Evolutionary conservation across 1,140 invertebrate species (phyloP).

Genomic region (Zaprionus camerounensis): DNA sequence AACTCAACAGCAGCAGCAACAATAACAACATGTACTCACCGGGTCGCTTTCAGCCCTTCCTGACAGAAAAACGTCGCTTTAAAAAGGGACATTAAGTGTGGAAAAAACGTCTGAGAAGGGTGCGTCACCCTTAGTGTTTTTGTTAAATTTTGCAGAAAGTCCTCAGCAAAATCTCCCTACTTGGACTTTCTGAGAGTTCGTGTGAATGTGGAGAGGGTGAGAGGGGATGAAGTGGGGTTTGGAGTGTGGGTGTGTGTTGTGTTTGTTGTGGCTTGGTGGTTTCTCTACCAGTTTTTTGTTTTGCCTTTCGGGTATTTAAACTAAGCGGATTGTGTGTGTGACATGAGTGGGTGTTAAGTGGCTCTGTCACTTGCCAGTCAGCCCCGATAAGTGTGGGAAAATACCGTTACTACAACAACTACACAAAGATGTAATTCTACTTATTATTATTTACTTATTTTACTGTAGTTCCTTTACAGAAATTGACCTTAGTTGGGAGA

Average conservation of each 20-base stretch:
- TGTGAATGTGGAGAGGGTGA: conserved; percentile 19
- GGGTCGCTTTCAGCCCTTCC: conserved; percentile 39
- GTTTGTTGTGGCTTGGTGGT: conserved; percentile 59
- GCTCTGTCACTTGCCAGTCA: conserved; percentile 74
- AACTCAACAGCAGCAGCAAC: conserved; percentile 21
- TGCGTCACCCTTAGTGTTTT: conserved; percentile 74
- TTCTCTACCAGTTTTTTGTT: conserved; percentile 64
- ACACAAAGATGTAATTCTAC: neutral
- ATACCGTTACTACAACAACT: conserved; percentile 30
- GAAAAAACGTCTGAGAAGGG: conserved; percentile 52
- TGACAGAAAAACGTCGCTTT: conserved; percentile 70
- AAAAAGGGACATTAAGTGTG: conserved; percentile 74
- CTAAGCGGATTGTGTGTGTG: conserved; percentile 82
- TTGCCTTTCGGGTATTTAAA: conserved; percentile 82
- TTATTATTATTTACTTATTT: conserved; percentile 4
- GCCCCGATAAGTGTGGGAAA: conserved; percentile 56
- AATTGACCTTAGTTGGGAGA: neutral
- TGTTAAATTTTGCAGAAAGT: conserved; percentile 83
- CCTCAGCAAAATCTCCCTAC: conserved; percentile 43
- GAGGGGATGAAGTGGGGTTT: conserved; percentile 32
- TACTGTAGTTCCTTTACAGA: neutral
- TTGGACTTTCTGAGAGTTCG: conserved; percentile 35
- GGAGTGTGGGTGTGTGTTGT: conserved; percentile 47
- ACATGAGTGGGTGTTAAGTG: conserved; percentile 83
- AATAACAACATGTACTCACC: conserved; percentile 18